Evolutionary conservation across 2,113 vertebrate genomes (phyloP), one percentile per base, ranked within the genome.

Genomic region (Perccottus glenii): DNA sequence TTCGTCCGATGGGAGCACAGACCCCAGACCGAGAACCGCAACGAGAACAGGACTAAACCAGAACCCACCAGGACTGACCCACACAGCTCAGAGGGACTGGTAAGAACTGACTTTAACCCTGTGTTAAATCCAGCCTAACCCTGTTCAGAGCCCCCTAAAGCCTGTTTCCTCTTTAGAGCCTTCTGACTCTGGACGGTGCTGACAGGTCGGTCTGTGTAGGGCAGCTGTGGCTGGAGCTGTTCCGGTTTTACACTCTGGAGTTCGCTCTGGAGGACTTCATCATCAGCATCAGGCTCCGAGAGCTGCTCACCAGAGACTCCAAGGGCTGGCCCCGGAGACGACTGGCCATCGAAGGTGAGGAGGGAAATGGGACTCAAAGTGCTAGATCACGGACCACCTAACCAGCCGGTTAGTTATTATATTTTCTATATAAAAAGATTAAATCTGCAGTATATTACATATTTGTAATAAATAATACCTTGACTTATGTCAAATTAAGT

Each of bases 281-380:
- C 90, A 95, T 99, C 92, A 98, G 96, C 90, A 94, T 99, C 88
- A 95, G 97, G 73, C 87, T 98, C 73, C 94, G 94, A 72, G 94
- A 95, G 64, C 93, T 94, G 75, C 92, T 99, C 60, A 94, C 95
- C 57, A 92, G 98, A 84, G 98, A 99, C 72, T 92, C 85, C 69
- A 99, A 99, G 93, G 98, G 95, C 92, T 99, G 98, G 98, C 98
- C 97, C 53, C 96, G 96, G 62, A 94, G 98, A 60, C 91, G 96
- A 78, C 96, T 99, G 67, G 98, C 97, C 77, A 97, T 99, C 45
- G 97, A 99, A 94, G 98, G 98, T 97, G 75, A 86, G 90, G 44
- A 35, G 9, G 0, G 1, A 6, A 43, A 43, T 11, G 11, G 42
- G 6, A 6, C 11, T 11, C 2, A 43, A 8, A 11, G 6, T n/a